phyloP scores from a whole-genome alignment of 2,797 vertebrate genomes.

The Myotis findleyi region DNA sequence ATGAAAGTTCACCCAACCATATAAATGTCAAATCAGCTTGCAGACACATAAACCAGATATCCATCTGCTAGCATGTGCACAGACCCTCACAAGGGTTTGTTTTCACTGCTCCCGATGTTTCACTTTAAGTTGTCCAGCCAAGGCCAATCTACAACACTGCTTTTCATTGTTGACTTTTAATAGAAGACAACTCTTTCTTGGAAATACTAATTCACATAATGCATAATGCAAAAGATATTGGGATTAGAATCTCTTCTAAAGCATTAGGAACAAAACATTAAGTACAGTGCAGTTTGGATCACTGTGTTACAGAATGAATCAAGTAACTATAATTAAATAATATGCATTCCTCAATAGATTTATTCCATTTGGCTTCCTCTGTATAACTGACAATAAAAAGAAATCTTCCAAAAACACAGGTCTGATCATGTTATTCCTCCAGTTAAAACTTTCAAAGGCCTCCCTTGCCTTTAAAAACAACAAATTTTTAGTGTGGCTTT shows the following conservation, averaged over 20 bases:
- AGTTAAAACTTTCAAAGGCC: constrained; percentile 42
- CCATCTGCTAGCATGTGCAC: background rate
- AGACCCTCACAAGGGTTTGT: background rate
- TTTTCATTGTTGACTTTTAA: constrained; percentile 31
- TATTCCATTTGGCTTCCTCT: constrained; percentile 56
- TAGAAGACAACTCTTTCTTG: background rate
- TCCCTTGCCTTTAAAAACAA: constrained; percentile 36
- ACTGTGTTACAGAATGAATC: constrained; percentile 51
- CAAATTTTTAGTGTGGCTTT: constrained; percentile 30
- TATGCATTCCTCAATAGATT: constrained; percentile 53
- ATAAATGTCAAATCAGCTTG: constrained; percentile 46
- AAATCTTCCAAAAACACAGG: constrained; percentile 45
- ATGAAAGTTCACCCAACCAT: constrained; percentile 45
- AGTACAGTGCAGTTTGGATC: background rate
- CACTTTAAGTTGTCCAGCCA: constrained; percentile 3
- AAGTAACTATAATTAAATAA: constrained; percentile 56
- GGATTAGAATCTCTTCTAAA: constrained; percentile 14
- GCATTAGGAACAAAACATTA: constrained; percentile 51
- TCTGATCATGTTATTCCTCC: constrained; percentile 37
- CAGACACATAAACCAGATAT: constrained; percentile 45
- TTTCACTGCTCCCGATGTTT: background rate
- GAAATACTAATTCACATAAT: constrained; percentile 9
- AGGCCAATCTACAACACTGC: constrained; percentile 36
- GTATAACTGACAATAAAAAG: constrained; percentile 57
- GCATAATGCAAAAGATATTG: background rate